Base-by-base conservation (phyloP, 2,888 invertebrate species). In the Dendrolimus houi region DNA sequence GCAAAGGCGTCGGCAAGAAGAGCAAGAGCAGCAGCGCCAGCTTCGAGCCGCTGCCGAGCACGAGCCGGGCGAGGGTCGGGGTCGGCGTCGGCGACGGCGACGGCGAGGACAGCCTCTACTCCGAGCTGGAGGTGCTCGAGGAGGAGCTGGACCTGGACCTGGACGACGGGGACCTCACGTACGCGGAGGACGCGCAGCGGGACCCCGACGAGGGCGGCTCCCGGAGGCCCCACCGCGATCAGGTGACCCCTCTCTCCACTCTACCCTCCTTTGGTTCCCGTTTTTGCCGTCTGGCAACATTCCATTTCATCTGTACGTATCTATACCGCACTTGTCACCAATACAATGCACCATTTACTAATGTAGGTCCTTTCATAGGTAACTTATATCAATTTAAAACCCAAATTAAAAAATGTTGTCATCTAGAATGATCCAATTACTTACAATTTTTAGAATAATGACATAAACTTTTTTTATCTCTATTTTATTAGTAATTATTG, bases 1-100 rank as follows among this genome's bases (percentile, higher is more conserved):
- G 90, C 2, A 91, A 90, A 62, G 91, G 91, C 7, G 75, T 88
- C 1, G 90, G 90, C 56, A 90, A 90, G 77, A 87, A 86, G 74
- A 87, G 84, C 52, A 83, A 81, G 58, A 77, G 75, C 58, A 76
- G 75, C 57, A 69, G 69, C 57, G 68, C 70, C n/a, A 74, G 77
- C 58, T 67, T 68, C 0, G 76, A 79, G 47, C 76, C 1, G 62
- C 60, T 0, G 17, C 60, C 76, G 13, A 61, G 73, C 56, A 67
- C 75, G 59, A 69, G 73, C 61, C 3, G 68, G 14, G 68, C 55
- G 1, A 58, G 56, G 8, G 52, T 29, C 0, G 57, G n/a, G n/a
- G 57, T 55, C 41, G 61, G 62, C 17, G 62, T 64, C 41, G 52
- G 55, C 59, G 54, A 57, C 41, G 58, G 42, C 55, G 62, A 70